A percentile compares a stretch with the other conserved stretches of the same genome.
Conservation (phyloP, 2,888 invertebrate genomes). For the Hesperia comma region DNA sequence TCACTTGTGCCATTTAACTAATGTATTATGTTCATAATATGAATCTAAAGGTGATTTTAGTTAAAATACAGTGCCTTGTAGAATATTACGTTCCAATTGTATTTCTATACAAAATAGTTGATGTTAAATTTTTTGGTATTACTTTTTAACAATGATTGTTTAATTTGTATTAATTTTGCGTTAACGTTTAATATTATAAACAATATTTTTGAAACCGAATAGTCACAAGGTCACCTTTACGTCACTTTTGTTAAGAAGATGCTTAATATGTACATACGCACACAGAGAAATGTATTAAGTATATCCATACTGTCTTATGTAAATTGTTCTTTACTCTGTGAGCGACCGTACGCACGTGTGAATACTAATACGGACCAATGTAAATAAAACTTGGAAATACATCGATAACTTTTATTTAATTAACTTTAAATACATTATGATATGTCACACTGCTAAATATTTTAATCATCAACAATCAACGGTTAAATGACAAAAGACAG, state of each 20-base stretch:
- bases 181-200: no score
- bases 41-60: slow-evolving; percentile 17
- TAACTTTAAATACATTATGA: slow-evolving; percentile 30
- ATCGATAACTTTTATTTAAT: slow-evolving; percentile 31
- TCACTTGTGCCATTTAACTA: slow-evolving; percentile 21
- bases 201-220: no score
- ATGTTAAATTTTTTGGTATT: no score
- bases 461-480: neutral
- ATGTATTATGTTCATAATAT: slow-evolving; percentile 6
- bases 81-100: no score
- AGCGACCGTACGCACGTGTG: slow-evolving; percentile 44
- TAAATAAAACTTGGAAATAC: slow-evolving; percentile 48
- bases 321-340: neutral
- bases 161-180: no score
- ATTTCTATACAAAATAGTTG: no score
- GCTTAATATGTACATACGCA: neutral
- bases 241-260: neutral
- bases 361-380: slow-evolving; percentile 60
- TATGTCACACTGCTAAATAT: slow-evolving; percentile 19
- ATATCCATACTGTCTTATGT: slow-evolving; percentile 31
- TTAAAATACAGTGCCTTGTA: no score
- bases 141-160: no score
- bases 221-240: slow-evolving; percentile 17
- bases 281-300: neutral
- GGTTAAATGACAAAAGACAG: neutral